Evolutionary conservation across 2,797 vertebrate genomes (phyloP).

Genomic region (Phaenicophaeus curvirostris): DNA sequence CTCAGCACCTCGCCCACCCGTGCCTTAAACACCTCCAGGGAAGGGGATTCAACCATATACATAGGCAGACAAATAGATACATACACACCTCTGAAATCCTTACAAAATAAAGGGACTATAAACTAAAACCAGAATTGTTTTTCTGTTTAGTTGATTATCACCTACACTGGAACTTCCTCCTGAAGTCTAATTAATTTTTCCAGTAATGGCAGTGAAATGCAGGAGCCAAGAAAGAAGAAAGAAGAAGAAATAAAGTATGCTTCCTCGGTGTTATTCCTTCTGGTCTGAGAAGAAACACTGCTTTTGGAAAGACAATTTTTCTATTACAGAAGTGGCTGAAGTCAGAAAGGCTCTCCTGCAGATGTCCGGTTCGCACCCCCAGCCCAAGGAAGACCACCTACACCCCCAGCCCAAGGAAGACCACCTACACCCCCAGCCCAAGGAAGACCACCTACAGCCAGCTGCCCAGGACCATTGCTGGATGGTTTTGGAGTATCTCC

Average conservation of each 20-base stretch:
- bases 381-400: not conserved
- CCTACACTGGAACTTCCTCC: not conserved
- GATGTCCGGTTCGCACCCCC: not conserved
- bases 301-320: not conserved
- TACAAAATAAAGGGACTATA: not conserved
- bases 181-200: not conserved
- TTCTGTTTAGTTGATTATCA: not conserved
- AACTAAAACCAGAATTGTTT: not conserved
- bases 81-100: not conserved
- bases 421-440: not conserved
- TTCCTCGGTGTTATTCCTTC: not conserved
- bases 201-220: not conserved
- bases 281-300: not conserved
- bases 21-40: too few species aligned
- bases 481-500: fast-evolving
- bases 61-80: not conserved
- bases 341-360: not conserved
- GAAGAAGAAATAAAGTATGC: not conserved
- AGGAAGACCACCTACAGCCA: not conserved
- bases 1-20: too few species aligned
- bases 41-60: too few species aligned
- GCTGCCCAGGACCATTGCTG: fast-evolving
- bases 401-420: not conserved
- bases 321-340: not conserved
- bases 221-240: not conserved